Base-by-base conservation (phyloP, 2,797 vertebrate genomes). In the Acrocephalus scirpaceus region DNA sequence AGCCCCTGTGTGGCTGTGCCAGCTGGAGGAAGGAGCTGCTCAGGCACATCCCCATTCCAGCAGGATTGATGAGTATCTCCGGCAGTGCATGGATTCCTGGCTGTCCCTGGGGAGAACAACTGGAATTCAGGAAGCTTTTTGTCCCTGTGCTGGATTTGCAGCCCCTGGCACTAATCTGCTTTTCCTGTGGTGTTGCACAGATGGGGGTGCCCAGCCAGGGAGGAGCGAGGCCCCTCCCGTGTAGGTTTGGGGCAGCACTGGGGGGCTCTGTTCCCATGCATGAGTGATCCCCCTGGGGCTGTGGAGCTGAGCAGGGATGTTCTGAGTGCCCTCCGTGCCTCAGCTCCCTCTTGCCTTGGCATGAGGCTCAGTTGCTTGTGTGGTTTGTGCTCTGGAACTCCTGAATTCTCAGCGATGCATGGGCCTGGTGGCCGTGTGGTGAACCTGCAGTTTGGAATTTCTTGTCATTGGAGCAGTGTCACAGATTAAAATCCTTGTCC, bases 311-410 rank as follows among this genome's bases (percentile, higher is more conserved):
- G 51, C 61, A 57, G 50, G 44, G 4, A 1, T 48, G 8, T 5
- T 26, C 30, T 30, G 50, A 57, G 78, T 25, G 2, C 77, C 47
- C 13, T 0, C 53, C 32, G 1, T 3, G 25, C n/a, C n/a, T 54
- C 72, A 81, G 81, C 92, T 69, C 51, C 54, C 54, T 0, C 3
- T 29, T 40, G 4, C 16, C 48, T 51, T 92, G 93, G 96, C 95
- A 96, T 97, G 96, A 91, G 66, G 3, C 74, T 76, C 26, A 2
- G 40, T 21, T 89, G 83, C 60, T 86, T 93, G 90, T 60, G 60
- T 91, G 88, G 60, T 91, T 91, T 96, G 80, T 95, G 88, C 90
- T 86, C 26, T 62, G 86, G 22, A 78, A 22, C 20, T 9, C 15
- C 50, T 8, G 1, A 9, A 25, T 40, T 44, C 9, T 18, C 50